Conservation (phyloP, 2,888 invertebrate genomes). For the Philereme transversata region DNA sequence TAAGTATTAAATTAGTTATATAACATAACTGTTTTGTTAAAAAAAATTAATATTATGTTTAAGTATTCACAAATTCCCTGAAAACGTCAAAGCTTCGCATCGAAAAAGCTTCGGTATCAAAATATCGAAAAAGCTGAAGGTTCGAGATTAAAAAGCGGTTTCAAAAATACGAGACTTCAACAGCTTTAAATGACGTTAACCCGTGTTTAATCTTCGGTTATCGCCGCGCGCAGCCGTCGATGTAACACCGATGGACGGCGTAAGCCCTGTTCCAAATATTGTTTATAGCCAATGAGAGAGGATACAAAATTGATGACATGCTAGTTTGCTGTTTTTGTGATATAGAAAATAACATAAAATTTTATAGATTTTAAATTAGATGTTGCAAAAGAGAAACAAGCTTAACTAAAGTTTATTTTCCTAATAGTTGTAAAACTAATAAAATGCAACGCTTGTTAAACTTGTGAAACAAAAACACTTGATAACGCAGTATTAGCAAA, state of each 20-base stretch:
- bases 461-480: conserved; percentile 10
- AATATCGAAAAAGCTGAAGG: conserved; percentile 34
- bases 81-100: conserved; percentile 14
- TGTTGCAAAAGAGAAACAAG: not conserved
- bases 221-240: conserved; percentile 70
- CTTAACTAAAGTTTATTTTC: conserved; percentile 1
- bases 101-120: conserved; percentile 27
- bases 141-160: conserved; percentile 46
- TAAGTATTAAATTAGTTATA: no score
- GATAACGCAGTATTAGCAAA: conserved; percentile 26
- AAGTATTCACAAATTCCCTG: not conserved
- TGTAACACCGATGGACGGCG: conserved; percentile 64
- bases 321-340: conserved; percentile 1
- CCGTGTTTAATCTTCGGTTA: conserved; percentile 74
- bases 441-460: not conserved
- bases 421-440: not conserved
- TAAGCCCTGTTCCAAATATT: conserved; percentile 58
- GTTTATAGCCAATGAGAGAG: conserved; percentile 32
- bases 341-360: no score
- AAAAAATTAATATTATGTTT: no score
- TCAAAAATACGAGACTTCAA: conserved; percentile 54
- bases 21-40: no score
- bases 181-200: conserved; percentile 62
- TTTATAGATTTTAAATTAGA: no score
- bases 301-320: conserved; percentile 15